phyloP scores from a whole-genome alignment of 2,113 vertebrate genomes.

The Megaceryle torquata region DNA sequence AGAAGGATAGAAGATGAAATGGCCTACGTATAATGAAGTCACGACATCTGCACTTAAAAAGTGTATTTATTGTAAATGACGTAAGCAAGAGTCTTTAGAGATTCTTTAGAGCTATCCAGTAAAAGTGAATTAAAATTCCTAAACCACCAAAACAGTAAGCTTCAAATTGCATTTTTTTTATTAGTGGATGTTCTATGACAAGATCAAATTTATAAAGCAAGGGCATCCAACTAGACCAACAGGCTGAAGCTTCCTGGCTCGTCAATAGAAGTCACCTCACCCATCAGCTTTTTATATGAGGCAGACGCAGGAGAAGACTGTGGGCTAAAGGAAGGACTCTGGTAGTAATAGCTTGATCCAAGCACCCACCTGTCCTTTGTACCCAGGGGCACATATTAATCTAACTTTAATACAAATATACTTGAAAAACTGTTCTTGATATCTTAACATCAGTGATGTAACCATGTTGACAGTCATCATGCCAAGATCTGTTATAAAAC shows the following conservation, averaged over 20 bases:
- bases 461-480: not conserved
- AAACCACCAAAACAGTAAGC: not conserved
- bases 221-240: not conserved
- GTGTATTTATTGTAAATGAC: not conserved
- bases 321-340: not conserved
- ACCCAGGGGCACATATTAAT: not conserved
- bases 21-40: not conserved
- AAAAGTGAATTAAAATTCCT: slow-evolving; percentile 21
- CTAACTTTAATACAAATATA: not conserved
- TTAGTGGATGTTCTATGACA: not conserved
- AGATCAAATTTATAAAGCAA: not conserved
- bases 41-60: not conserved
- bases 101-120: not conserved
- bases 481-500: not conserved
- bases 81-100: not conserved
- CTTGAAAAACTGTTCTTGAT: not conserved
- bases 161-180: not conserved
- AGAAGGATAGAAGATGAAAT: not conserved
- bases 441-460: not conserved
- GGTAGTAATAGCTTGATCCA: not conserved
- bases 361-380: not conserved
- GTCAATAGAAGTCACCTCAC: not conserved
- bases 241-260: not conserved
- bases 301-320: not conserved
- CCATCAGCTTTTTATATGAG: not conserved